Conservation (phyloP, 23 tunicate genomes). For the Trididemnum clinides region DNA sequence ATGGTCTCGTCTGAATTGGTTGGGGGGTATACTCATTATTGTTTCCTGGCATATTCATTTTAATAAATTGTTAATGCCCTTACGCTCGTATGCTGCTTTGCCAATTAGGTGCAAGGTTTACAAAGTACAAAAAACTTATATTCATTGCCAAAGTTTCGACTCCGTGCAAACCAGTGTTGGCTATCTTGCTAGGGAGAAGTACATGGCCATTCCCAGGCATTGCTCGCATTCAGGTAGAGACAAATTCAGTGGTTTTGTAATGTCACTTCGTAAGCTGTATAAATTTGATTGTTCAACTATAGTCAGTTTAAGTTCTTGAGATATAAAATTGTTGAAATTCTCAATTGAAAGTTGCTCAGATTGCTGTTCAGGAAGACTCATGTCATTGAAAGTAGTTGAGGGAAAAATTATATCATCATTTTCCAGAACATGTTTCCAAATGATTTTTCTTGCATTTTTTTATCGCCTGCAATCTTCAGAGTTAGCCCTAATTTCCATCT, state of each 20-base stretch:
- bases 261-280: not conserved
- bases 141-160: too few species aligned
- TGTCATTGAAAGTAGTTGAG: not conserved
- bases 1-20: too few species aligned
- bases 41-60: not conserved
- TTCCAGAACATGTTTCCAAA: slow-evolving; percentile 1
- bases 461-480: too few species aligned
- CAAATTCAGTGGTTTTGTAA: slow-evolving; percentile 1
- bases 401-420: slow-evolving; percentile 16
- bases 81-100: too few species aligned
- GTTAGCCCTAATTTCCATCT: not conserved
- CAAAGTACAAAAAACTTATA: too few species aligned
- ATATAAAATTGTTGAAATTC: slow-evolving; percentile 17
- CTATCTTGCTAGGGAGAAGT: slow-evolving; percentile 12
- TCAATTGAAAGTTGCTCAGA: not conserved
- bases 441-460: not conserved
- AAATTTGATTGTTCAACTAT: not conserved
- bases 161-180: slow-evolving; percentile 8
- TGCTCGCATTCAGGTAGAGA: not conserved
- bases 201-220: slow-evolving; percentile 23
- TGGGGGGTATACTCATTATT: not conserved
- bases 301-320: too few species aligned
- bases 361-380: not conserved
- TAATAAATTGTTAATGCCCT: too few species aligned
- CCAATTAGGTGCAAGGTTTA: too few species aligned